Conservation (phyloP, 2,888 invertebrate genomes). For the Pammene fasciana region DNA sequence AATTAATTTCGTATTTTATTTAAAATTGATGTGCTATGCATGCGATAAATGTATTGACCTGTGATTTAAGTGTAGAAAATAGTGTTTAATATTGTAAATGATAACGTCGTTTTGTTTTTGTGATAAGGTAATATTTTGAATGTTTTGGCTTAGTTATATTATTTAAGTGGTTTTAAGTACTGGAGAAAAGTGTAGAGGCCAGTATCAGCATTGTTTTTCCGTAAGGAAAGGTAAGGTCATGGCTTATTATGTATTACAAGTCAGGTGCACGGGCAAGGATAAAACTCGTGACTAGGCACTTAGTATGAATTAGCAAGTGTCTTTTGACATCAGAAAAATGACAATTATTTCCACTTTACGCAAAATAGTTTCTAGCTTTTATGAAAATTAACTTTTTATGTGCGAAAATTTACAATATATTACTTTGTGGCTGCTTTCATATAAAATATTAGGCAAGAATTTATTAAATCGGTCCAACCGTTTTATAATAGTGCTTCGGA, state of each 20-base stretch:
- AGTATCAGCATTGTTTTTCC: not conserved
- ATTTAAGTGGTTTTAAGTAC: constrained; percentile 2
- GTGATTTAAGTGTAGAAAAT: constrained; percentile 45
- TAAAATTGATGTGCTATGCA: constrained; percentile 53
- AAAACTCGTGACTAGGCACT: constrained; percentile 27
- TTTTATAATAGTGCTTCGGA: no score
- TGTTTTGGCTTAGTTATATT: constrained; percentile 4
- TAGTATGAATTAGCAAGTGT: constrained; percentile 18
- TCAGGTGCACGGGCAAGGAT: constrained; percentile 26
- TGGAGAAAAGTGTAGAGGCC: not conserved
- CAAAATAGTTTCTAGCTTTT: not conserved
- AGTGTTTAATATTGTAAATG: constrained; percentile 45
- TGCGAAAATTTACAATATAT: not conserved
- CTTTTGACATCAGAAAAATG: not conserved
- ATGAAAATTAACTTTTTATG: not conserved
- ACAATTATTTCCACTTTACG: not conserved
- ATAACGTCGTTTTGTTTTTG: constrained; percentile 45
- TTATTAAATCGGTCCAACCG: no score
- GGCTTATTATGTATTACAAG: constrained; percentile 22
- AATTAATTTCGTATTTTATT: constrained; percentile 44
- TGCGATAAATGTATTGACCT: constrained; percentile 50
- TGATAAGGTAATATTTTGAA: constrained; percentile 47
- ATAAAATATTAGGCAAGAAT: no score
- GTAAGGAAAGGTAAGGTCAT: constrained; percentile 25
- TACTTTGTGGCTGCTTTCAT: no score